Percentiles rank a stretch among this genome's conserved stretches.
Conservation (phyloP, 2,113 vertebrate genomes). For the Cercocebus atys region DNA sequence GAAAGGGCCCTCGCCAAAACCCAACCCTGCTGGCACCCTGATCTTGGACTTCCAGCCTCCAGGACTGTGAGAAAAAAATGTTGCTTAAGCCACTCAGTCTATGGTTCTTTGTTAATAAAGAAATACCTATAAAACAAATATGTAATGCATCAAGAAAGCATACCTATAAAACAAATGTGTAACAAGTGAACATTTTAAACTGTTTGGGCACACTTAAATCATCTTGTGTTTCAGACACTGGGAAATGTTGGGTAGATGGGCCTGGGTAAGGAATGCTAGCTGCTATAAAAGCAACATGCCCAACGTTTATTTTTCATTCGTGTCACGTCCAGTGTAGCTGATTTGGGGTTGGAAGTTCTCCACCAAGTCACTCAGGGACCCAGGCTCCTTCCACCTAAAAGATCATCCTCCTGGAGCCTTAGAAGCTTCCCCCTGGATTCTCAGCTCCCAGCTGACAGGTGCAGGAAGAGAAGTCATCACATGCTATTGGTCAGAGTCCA, state of each 20-base stretch:
- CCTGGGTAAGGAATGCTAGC: not conserved
- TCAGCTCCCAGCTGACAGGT: not conserved
- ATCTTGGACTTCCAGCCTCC: not conserved
- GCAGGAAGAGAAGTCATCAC: not conserved
- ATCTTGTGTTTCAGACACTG: not conserved
- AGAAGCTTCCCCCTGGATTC: not conserved
- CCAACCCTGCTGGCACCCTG: not conserved
- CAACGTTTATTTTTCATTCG: not conserved
- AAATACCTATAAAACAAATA: not conserved
- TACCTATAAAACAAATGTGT: not conserved
- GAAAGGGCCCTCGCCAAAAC: no score
- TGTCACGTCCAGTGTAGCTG: fast-evolving
- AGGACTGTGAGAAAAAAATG: not conserved
- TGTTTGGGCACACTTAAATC: not conserved
- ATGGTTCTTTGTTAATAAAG: not conserved
- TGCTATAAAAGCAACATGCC: not conserved
- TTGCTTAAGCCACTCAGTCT: not conserved
- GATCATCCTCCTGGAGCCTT: not conserved
- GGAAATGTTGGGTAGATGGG: not conserved
- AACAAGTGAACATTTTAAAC: not conserved
- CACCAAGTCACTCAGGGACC: not conserved
- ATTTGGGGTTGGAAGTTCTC: not conserved
- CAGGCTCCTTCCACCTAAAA: not conserved
- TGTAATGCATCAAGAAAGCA: no score
- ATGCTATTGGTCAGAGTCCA: not conserved